Evolutionary conservation across 2,113 vertebrate genomes (phyloP).

Genomic region (Sceloporus undulatus): DNA sequence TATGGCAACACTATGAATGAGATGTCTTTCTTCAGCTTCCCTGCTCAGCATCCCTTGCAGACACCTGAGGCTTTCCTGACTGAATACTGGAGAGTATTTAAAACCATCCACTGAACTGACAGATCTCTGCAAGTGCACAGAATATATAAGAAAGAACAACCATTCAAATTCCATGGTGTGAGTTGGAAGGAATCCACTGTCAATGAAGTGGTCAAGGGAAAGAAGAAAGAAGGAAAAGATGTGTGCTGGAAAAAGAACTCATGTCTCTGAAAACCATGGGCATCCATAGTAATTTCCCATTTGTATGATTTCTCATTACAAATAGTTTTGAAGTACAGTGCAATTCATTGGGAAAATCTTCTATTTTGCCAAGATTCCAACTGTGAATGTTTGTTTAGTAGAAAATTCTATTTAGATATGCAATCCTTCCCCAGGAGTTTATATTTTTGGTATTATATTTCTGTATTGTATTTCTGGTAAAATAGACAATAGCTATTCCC

Average conservation of each 20-base stretch:
- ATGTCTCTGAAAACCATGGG: too few species aligned
- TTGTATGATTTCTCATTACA: not conserved
- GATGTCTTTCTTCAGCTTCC: too few species aligned
- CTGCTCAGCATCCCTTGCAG: too few species aligned
- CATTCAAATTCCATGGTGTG: too few species aligned
- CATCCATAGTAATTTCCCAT: not conserved
- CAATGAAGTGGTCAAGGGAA: not conserved
- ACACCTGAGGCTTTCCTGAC: too few species aligned
- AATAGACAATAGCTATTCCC: not conserved
- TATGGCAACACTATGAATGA: too few species aligned
- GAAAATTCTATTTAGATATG: not conserved
- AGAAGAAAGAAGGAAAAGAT: too few species aligned
- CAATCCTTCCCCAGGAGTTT: not conserved
- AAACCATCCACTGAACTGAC: too few species aligned
- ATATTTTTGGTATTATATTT: not conserved
- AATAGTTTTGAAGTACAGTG: not conserved
- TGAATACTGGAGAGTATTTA: too few species aligned
- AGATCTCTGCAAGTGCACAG: too few species aligned
- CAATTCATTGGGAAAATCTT: constrained; percentile 26
- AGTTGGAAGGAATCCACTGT: too few species aligned
- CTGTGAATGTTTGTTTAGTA: constrained; percentile 57
- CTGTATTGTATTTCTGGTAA: not conserved
- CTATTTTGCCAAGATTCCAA: not conserved
- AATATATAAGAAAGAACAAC: too few species aligned
- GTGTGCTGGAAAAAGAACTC: not conserved